These are phyloP conservation scores for Sapayoa aenigma DNA, from an alignment of 2,113 vertebrate genomes.

Conservation along the genomic window DNA sequence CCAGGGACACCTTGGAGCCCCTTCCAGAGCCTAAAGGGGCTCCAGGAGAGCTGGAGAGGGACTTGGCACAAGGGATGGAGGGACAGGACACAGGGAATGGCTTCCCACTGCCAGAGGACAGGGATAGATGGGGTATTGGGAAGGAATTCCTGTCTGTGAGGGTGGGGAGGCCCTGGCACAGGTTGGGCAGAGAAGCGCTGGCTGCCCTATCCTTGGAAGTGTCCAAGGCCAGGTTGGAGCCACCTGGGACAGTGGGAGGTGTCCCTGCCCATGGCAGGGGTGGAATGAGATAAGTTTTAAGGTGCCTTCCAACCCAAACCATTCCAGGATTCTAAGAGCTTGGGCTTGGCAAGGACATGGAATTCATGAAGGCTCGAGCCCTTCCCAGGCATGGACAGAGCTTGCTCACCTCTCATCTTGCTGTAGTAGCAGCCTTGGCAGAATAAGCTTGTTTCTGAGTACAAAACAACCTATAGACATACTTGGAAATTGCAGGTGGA, in stretches of 20 bases:
- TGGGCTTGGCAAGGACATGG: neutral
- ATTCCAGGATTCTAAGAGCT: neutral
- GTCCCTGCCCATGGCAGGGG: neutral
- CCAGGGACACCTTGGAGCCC: neutral
- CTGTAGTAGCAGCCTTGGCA: neutral
- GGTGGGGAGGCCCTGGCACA: neutral
- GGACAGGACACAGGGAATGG: neutral
- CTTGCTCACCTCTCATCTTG: neutral
- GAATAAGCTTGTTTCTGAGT: neutral
- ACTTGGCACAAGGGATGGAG: neutral
- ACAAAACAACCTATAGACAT: neutral
- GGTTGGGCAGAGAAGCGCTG: neutral
- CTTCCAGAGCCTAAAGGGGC: neutral
- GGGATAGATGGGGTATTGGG: neutral
- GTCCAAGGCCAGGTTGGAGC: accelerated
- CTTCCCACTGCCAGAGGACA: neutral
- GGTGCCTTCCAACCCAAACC: neutral
- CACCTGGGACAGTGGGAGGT: accelerated
- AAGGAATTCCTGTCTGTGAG: neutral
- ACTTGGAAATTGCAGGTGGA: neutral
- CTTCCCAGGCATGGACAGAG: neutral
- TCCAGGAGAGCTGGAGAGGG: neutral
- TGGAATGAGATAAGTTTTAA: accelerated
- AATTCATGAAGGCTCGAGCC: accelerated
- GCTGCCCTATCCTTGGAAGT: neutral